A percentile compares a stretch with the other conserved stretches of the same genome.
phyloP scores from a whole-genome alignment of 2,888 invertebrate genomes.

The Cacoxenus indagator region DNA sequence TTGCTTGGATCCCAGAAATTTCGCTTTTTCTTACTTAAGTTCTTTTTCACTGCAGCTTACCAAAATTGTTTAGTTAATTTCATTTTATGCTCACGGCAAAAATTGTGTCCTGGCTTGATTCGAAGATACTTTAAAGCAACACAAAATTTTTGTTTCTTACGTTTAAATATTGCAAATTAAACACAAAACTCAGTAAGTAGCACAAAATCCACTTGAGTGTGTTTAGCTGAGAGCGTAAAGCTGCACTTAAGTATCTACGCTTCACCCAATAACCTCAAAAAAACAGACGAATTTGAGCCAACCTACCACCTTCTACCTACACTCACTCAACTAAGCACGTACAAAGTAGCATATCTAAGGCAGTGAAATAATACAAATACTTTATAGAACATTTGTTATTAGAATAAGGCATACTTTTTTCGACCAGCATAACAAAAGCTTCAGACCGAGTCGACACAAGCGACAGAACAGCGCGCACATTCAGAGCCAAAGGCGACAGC shows the following conservation, averaged over 20 bases:
- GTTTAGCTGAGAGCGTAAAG: not conserved
- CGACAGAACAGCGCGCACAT: not conserved
- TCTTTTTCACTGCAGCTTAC: slow-evolving; percentile 23
- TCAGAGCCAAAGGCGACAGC: too few species aligned
- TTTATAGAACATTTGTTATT: too few species aligned
- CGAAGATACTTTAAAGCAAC: not conserved
- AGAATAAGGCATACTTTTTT: too few species aligned
- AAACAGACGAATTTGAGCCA: too few species aligned
- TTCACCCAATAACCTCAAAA: slow-evolving; percentile 12
- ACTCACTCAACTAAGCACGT: too few species aligned
- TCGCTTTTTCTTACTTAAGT: slow-evolving; percentile 15
- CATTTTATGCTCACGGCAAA: too few species aligned
- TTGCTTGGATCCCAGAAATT: not conserved
- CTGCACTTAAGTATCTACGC: not conserved
- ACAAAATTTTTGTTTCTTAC: not conserved
- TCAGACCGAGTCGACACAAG: too few species aligned
- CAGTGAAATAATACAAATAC: too few species aligned
- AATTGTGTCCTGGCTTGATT: too few species aligned
- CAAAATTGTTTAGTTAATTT: not conserved
- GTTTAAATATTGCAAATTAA: not conserved
- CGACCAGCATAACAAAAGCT: too few species aligned
- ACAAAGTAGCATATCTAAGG: too few species aligned
- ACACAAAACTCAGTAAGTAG: not conserved
- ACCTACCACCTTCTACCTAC: too few species aligned
- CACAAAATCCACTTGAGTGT: slow-evolving; percentile 2